Base-by-base conservation (phyloP, 2,113 vertebrate species). In the Camelus bactrianus region DNA sequence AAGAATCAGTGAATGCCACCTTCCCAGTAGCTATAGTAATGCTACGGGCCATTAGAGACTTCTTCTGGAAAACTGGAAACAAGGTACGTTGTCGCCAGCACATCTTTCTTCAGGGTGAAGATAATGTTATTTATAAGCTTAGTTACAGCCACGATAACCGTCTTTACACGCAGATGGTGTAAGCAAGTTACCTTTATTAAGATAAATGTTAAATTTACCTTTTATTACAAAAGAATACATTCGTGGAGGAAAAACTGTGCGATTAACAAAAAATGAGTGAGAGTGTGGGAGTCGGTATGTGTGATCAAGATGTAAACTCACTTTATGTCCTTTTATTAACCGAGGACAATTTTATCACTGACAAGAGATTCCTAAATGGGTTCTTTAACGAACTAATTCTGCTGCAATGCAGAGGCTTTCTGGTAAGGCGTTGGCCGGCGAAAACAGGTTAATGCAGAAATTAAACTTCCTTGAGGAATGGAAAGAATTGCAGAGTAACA, bases 1-100 rank as follows among this genome's bases (percentile, higher is more conserved):
- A 99, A 97, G 99, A 99, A 98, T 97, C 99, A 0, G 99, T 99
- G 93, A 99, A 99, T 1, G 99, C 99, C 4, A 99, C 99, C 15
- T 99, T 99, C 94, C 99, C 99, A 0, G 99, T 99, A 1, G 99
- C 99, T 91, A 92, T 99, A 79, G 99, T 99, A 86, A 99, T 99
- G 99, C 99, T 99, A 93, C 97, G 99, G 97, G 99, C 99, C 82
- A 99, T 99, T 96, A 99, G 99, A 79, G 99, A 99, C 89, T 99
- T 99, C 99, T 99, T 98, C 98, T 98, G 99, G 99, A 97, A 97
- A 95, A 99, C 99, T 14, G 99, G 99, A 93, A 98, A 99, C 96
- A 99, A 99, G 99, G 99, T 99, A 98, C 32, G 72, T 92, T 30
- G 6, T 92, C 89, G 42, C 84, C 77, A 93, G 85, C 94, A 95